phyloP scores from a whole-genome alignment of 1,140 invertebrate species.

The Kradibia gibbosae region DNA sequence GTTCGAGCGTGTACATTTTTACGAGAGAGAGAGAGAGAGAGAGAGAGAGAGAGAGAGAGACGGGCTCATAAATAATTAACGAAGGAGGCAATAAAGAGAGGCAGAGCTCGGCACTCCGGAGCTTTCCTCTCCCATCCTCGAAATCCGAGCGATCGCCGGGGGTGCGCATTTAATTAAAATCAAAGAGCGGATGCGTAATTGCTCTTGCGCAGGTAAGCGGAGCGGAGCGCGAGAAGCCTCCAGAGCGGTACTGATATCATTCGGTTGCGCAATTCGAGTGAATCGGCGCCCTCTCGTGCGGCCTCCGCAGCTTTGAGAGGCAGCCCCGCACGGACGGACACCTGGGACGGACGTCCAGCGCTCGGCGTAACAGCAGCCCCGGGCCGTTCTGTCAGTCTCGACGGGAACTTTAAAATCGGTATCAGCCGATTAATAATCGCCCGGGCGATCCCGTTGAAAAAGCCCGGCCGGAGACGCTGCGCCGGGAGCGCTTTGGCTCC shows the following conservation, averaged over 20 bases:
- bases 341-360: slow-evolving; percentile 60
- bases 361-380: neutral
- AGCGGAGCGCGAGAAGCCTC: neutral
- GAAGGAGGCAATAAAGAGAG: no score
- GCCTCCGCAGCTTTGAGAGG: neutral
- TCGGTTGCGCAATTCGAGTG: neutral
- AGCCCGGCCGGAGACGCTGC: slow-evolving; percentile 29
- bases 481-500: slow-evolving; percentile 26
- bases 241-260: neutral
- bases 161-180: slow-evolving; percentile 12
- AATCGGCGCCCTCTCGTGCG: neutral
- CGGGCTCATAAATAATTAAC: no score
- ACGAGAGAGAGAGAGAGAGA: neutral
- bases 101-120: no score
- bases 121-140: neutral
- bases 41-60: neutral
- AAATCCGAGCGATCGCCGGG: neutral
- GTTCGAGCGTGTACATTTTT: neutral
- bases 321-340: slow-evolving; percentile 46
- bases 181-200: slow-evolving; percentile 15
- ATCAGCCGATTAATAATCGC: slow-evolving; percentile 69
- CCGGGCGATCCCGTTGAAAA: slow-evolving; percentile 63
- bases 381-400: slow-evolving; percentile 61
- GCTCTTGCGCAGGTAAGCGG: neutral
- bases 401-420: slow-evolving; percentile 68